Conservation (phyloP, 2,888 invertebrate species). For the Colostygia pectinataria region DNA sequence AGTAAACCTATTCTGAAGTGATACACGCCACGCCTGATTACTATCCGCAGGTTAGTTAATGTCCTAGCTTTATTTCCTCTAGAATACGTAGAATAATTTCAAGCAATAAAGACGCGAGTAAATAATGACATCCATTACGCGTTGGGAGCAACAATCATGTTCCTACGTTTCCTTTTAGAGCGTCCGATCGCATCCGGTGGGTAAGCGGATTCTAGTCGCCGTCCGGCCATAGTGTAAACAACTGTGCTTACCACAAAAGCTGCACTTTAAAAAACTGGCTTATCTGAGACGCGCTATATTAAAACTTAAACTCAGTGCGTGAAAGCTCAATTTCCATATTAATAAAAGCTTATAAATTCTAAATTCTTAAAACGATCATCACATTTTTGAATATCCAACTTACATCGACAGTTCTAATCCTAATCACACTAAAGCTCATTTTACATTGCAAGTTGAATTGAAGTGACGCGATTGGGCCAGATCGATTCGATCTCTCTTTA, state of each 20-base stretch:
- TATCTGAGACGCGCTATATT: not conserved
- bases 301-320: not conserved
- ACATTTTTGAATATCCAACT: too few relatives aligned
- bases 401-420: too few relatives aligned
- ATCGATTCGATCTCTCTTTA: conserved; percentile 73
- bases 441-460: not conserved
- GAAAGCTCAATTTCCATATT: not conserved
- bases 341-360: too few relatives aligned
- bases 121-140: conserved; percentile 71
- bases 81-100: conserved; percentile 32
- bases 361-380: too few relatives aligned
- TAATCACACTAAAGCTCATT: not conserved
- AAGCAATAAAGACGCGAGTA: conserved; percentile 38
- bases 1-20: too few relatives aligned
- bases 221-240: conserved; percentile 59
- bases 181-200: conserved; percentile 65
- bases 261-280: conserved; percentile 22
- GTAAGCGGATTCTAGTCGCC: conserved; percentile 43
- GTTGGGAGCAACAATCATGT: conserved; percentile 66
- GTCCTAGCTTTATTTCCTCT: conserved; percentile 21
- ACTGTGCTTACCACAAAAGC: conserved; percentile 25
- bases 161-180: conserved; percentile 62
- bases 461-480: conserved; percentile 17
- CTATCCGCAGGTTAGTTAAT: not conserved
- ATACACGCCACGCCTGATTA: too few relatives aligned